These are phyloP conservation scores for Scaptomyza graminum DNA, from an alignment of 1,140 invertebrate genomes.

Conservation along the genomic window DNA sequence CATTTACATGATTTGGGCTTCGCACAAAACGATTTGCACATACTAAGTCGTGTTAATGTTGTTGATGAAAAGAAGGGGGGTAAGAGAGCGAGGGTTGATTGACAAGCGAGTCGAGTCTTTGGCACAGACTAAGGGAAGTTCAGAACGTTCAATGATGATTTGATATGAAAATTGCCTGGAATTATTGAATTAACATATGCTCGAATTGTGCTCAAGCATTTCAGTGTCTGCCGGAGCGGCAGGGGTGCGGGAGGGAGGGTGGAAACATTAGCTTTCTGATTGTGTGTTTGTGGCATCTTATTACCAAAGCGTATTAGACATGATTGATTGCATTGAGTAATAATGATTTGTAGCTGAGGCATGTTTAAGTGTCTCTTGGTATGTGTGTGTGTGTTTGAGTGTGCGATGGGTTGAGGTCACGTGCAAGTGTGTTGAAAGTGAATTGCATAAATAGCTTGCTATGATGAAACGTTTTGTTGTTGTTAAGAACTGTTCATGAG, in stretches of 20 bases:
- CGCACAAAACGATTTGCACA: slow-evolving; percentile 34
- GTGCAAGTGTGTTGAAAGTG: slow-evolving; percentile 66
- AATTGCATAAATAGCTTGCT: slow-evolving; percentile 63
- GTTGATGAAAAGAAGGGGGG: slow-evolving; percentile 35
- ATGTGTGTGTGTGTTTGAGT: slow-evolving; percentile 18
- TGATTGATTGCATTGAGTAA: slow-evolving; percentile 81
- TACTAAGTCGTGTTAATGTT: slow-evolving; percentile 69
- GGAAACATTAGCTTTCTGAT: not conserved
- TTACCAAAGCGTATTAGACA: slow-evolving; percentile 81
- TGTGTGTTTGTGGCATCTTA: slow-evolving; percentile 61
- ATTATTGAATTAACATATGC: slow-evolving; percentile 83
- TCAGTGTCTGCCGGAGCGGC: slow-evolving; percentile 27
- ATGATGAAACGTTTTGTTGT: not conserved
- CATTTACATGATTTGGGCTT: slow-evolving; percentile 29
- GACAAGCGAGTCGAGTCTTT: slow-evolving; percentile 57
- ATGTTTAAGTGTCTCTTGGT: slow-evolving; percentile 45
- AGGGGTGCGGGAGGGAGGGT: not conserved
- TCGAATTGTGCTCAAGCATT: slow-evolving; percentile 76
- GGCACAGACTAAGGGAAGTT: slow-evolving; percentile 7
- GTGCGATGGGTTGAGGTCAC: slow-evolving; percentile 41
- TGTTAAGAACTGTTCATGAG: slow-evolving; percentile 7
- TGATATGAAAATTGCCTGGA: slow-evolving; percentile 83
- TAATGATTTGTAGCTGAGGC: slow-evolving; percentile 70
- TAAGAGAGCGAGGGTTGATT: slow-evolving; percentile 57
- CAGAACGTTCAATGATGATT: slow-evolving; percentile 63